Percentiles rank a stretch among this genome's conserved stretches.
phyloP scores from a whole-genome alignment of 2,797 vertebrate genomes.

The Muscicapa comitata region DNA sequence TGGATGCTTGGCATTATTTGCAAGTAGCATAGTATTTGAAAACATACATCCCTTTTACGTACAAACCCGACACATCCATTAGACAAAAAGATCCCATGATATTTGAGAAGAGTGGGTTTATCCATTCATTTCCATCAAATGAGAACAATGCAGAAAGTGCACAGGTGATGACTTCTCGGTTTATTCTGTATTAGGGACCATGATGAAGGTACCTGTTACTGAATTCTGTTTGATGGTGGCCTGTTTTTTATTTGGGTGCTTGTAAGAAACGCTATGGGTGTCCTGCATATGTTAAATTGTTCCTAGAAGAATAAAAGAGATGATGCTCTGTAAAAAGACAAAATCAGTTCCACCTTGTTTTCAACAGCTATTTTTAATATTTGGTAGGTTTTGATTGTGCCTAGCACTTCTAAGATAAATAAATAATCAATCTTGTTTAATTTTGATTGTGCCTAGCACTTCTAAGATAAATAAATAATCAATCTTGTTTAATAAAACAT shows the following conservation, averaged over 20 bases:
- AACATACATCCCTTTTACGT: neutral
- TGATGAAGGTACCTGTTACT: neutral
- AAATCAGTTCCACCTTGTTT: neutral
- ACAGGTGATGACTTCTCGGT: neutral
- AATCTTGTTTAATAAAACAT: neutral
- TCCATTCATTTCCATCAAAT: neutral
- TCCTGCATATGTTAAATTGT: neutral
- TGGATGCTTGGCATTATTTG: neutral
- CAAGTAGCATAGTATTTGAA: neutral
- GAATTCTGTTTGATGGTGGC: neutral
- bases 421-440: neutral
- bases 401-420: neutral
- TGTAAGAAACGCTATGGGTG: neutral
- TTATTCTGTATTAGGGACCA: neutral
- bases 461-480: neutral
- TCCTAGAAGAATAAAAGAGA: neutral
- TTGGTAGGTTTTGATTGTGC: neutral
- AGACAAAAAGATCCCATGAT: neutral
- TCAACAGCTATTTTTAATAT: neutral
- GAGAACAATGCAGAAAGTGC: neutral
- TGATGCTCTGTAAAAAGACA: neutral
- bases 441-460: neutral
- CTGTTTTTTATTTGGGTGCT: neutral
- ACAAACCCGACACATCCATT: accelerated
- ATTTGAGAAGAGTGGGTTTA: neutral